phyloP scores from a whole-genome alignment of 2,113 vertebrate species.

The Oenanthe oenanthe region DNA sequence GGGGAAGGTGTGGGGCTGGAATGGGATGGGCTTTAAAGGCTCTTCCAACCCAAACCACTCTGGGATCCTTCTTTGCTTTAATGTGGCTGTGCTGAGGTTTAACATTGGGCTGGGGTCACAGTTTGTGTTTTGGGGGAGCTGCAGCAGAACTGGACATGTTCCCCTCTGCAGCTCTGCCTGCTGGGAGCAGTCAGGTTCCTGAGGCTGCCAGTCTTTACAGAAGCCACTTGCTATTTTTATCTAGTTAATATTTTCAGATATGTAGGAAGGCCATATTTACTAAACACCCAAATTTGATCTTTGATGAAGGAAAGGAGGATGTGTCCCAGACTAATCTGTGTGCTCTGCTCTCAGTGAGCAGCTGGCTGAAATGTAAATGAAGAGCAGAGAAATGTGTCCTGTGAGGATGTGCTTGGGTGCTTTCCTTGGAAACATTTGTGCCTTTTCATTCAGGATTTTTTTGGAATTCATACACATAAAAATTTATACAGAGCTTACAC shows the following conservation, averaged over 20 bases:
- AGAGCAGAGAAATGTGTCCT: neutral
- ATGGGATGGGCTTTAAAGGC: neutral
- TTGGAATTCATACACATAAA: fast-evolving
- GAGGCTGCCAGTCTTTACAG: neutral
- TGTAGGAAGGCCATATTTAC: neutral
- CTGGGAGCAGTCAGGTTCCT: neutral
- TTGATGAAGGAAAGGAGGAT: neutral
- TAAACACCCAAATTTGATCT: neutral
- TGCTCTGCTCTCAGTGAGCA: neutral
- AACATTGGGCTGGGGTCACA: fast-evolving
- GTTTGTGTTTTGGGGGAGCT: neutral
- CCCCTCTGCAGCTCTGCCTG: neutral
- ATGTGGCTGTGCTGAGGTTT: neutral
- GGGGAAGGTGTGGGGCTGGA: neutral
- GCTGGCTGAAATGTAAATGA: neutral
- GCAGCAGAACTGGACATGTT: neutral
- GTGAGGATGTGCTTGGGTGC: neutral
- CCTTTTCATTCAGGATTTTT: neutral
- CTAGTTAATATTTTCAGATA: neutral
- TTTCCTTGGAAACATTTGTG: neutral
- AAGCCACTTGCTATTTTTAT: neutral
- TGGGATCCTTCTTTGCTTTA: neutral
- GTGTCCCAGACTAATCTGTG: neutral
- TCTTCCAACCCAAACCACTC: neutral
- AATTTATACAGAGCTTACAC: neutral